Percentiles rank a stretch among this genome's conserved stretches.
phyloP scores from a whole-genome alignment of 2,888 invertebrate species.

The Dicyrtoma fusca region DNA sequence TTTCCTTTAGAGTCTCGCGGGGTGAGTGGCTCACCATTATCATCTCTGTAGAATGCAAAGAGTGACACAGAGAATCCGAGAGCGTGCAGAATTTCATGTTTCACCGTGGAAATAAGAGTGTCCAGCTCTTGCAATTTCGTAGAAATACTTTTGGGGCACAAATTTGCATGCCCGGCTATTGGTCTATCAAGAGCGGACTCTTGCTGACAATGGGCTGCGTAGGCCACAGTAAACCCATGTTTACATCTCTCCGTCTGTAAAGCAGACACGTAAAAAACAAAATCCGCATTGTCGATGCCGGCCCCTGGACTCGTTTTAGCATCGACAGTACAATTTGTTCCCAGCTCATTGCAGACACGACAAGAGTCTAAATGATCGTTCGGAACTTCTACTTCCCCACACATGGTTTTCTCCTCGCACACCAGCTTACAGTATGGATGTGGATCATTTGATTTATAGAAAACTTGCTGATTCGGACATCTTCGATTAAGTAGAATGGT shows the following conservation, averaged over 20 bases:
- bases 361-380: slow-evolving; percentile 92
- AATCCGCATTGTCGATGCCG: slow-evolving; percentile 83
- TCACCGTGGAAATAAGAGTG: slow-evolving; percentile 90
- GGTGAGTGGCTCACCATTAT: slow-evolving; percentile 84
- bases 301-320: slow-evolving; percentile 62
- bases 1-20: slow-evolving; percentile 83
- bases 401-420: slow-evolving; percentile 83
- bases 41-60: slow-evolving; percentile 94
- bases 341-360: slow-evolving; percentile 82
- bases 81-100: slow-evolving; percentile 98
- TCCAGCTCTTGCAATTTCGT: slow-evolving; percentile 88
- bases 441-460: slow-evolving; percentile 72
- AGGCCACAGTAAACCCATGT: slow-evolving; percentile 66
- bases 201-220: slow-evolving; percentile 98
- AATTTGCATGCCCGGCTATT: slow-evolving; percentile 97
- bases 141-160: slow-evolving; percentile 92
- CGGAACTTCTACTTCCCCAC: slow-evolving; percentile 94
- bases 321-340: slow-evolving; percentile 69
- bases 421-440: slow-evolving; percentile 84
- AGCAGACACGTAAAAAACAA: slow-evolving; percentile 95
- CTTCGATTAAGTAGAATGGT: slow-evolving; percentile 84
- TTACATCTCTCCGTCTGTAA: slow-evolving; percentile 90
- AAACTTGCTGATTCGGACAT: slow-evolving; percentile 85
- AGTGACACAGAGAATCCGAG: slow-evolving; percentile 95
- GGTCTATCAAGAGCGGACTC: slow-evolving; percentile 93